Conservation (phyloP, 2,113 vertebrate genomes). For the Cheirogaleus medius region DNA sequence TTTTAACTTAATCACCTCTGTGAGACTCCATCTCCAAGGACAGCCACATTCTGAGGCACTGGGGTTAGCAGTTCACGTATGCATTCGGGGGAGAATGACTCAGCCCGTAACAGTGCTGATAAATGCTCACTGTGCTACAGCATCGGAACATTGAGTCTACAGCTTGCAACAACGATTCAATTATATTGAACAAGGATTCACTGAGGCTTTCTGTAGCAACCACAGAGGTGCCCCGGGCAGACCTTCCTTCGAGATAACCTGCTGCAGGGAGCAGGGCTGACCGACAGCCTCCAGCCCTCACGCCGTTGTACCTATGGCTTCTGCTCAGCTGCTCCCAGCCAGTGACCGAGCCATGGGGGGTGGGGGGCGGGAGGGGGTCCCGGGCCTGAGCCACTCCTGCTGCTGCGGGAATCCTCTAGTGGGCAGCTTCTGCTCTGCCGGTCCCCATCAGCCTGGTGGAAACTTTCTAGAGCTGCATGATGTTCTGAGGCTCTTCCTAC, state of each 20-base stretch:
- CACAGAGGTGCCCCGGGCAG: background rate
- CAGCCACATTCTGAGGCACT: background rate
- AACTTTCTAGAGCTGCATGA: background rate
- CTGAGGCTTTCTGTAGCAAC: background rate
- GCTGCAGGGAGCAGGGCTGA: background rate
- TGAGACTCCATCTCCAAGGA: background rate
- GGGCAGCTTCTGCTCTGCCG: background rate
- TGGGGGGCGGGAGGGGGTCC: fast-evolving
- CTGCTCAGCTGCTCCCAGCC: background rate
- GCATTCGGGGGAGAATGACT: background rate
- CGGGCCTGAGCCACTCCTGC: background rate
- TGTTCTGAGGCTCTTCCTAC: background rate
- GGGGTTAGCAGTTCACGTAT: background rate
- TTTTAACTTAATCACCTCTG: background rate
- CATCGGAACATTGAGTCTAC: background rate
- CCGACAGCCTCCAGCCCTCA: background rate
- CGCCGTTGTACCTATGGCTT: background rate
- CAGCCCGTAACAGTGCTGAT: background rate
- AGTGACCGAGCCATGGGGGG: background rate
- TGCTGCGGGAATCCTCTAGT: background rate
- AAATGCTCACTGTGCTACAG: background rate
- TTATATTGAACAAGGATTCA: background rate
- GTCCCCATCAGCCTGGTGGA: background rate
- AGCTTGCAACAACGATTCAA: background rate
- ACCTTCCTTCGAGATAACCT: background rate